Evolutionary conservation across 2,888 invertebrate species (phyloP).

Genomic region (Tanypteryx hageni): DNA sequence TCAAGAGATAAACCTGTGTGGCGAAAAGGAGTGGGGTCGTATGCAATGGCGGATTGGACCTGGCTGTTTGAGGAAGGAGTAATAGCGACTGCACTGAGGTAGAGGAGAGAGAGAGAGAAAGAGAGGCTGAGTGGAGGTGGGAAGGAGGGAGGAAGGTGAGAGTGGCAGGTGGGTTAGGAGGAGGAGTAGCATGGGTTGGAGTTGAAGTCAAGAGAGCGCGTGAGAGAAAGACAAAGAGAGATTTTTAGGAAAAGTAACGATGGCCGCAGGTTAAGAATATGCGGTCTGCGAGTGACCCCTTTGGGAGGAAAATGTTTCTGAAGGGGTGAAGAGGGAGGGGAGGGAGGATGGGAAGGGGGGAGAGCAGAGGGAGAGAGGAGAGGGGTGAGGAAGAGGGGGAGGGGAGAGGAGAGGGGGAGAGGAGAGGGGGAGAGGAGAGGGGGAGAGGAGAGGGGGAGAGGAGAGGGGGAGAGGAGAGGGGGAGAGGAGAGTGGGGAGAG

Average conservation of each 20-base stretch:
- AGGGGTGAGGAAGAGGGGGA: not conserved
- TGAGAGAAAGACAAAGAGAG: slow-evolving; percentile 47
- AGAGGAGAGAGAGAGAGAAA: not conserved
- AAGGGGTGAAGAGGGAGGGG: not conserved
- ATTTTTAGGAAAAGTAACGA: slow-evolving; percentile 60
- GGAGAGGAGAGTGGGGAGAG: not conserved
- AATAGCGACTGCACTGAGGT: no score
- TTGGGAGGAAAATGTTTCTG: not conserved
- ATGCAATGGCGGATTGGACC: not conserved
- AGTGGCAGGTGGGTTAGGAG: slow-evolving; percentile 11
- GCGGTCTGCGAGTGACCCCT: slow-evolving; percentile 61
- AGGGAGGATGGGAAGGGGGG: not conserved
- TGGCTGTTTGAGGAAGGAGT: not conserved
- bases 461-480: not conserved
- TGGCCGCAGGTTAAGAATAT: slow-evolving; percentile 62
- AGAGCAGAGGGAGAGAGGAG: not conserved
- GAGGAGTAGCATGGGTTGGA: not conserved
- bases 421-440: not conserved
- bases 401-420: not conserved
- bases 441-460: not conserved
- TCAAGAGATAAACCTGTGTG: not conserved
- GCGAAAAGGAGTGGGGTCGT: not conserved
- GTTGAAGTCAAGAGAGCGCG: not conserved
- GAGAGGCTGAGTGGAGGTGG: not conserved
- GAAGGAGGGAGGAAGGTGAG: not conserved